Evolutionary conservation across 2,797 vertebrate species (phyloP), one percentile per base, ranked within the genome.

Genomic region (Gallirallus australis): DNA sequence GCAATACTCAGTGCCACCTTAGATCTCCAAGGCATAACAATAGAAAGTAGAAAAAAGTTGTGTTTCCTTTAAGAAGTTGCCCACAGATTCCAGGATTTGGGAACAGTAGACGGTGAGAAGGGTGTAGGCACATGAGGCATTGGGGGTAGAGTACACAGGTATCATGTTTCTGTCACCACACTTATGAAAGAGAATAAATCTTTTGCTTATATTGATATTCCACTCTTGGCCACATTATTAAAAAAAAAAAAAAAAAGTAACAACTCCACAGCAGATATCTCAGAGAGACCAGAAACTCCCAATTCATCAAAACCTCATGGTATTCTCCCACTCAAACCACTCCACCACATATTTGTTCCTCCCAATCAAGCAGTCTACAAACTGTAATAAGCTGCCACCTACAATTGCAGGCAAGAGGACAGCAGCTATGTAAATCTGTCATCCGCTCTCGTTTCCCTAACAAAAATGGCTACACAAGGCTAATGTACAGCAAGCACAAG

Each of bases 331-430:
- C 7, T 7, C 48, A 77, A 54, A 78, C 4, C 42, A 65, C 17
- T 54, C 24, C 14, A 65, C 14, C 18, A 35, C 23, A 57, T 10
- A 11, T 64, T 82, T 45, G 30, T 28, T 30, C 64, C 77, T 10
- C 11, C 19, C 27, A n/a, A 10, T 39, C 47, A 65, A 78, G 53
- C 21, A 70, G 52, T 3, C 47, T 37, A 70, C 35, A 66, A 54
- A 25, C 69, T 11, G 11, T 20, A 53, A 37, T 21, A 61, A 6
- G n/a, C 9, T 57, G 47, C 8, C 45, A 77, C 27, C 21, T 69
- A 13, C 16, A 60, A 25, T 0, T 50, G 28, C 0, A 1, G 84
- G 40, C 2, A 0, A 35, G 80, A 60, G 73, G 42, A 28, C 27
- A 69, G 54, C 0, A 65, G 28, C 33, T 31, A 8, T 1, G 30